Evolutionary conservation across 2,797 vertebrate genomes (phyloP).

Genomic region (Diglossa cyanea): DNA sequence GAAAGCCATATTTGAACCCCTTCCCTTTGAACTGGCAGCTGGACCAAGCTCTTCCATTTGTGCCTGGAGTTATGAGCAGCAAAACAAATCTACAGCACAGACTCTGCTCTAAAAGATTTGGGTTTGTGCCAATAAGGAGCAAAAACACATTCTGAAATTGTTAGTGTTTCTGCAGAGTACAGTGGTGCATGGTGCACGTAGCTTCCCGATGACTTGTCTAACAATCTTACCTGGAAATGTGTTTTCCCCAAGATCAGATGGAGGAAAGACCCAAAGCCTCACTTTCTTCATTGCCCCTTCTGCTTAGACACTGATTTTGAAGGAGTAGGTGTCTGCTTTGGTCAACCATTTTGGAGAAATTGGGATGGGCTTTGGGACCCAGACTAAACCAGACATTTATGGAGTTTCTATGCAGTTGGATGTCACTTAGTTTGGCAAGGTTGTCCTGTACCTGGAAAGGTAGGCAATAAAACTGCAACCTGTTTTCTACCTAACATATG

Average conservation of each 20-base stretch:
- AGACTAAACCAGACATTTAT: neutral
- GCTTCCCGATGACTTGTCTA: neutral
- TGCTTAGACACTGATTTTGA: neutral
- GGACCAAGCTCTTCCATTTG: neutral
- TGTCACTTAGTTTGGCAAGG: conserved; percentile 30
- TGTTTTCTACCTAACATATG: conserved; percentile 57
- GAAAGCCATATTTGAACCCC: neutral
- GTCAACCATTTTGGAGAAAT: neutral
- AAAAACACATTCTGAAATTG: neutral
- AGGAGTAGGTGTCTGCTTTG: neutral
- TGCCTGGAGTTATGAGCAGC: conserved; percentile 19
- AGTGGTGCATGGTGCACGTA: neutral
- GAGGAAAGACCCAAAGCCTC: neutral
- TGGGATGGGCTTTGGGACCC: neutral
- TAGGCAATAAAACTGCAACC: conserved; percentile 43
- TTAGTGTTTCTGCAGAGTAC: neutral
- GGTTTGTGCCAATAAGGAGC: neutral
- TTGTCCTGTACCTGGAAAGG: conserved; percentile 40
- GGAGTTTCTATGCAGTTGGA: neutral
- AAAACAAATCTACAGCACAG: neutral
- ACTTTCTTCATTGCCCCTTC: neutral
- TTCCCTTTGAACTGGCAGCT: conserved; percentile 28
- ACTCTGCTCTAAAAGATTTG: neutral
- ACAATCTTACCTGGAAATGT: neutral
- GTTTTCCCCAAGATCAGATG: neutral